Percentiles rank a stretch among this genome's conserved stretches.
phyloP scores from a whole-genome alignment of 2,888 invertebrate genomes.

The Pterostichus niger region DNA sequence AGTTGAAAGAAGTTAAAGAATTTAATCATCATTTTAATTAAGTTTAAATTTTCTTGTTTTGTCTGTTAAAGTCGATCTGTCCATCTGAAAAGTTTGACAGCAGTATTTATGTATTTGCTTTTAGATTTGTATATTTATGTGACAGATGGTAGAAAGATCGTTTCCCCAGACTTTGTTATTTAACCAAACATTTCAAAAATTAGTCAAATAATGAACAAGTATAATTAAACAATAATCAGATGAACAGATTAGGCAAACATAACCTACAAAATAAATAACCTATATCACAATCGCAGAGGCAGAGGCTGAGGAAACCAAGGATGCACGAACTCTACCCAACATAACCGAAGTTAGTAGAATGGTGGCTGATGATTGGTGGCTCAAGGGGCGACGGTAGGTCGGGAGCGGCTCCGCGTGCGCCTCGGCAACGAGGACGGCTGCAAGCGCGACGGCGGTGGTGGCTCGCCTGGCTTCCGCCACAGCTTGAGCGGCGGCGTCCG shows the following conservation, averaged over 20 bases:
- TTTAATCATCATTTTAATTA: too few species aligned
- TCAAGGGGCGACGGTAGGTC: constrained; percentile 21
- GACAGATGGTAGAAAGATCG: too few species aligned
- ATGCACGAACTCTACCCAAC: constrained; percentile 18
- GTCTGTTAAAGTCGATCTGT: too few species aligned
- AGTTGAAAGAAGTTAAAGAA: too few species aligned
- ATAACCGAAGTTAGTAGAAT: constrained; percentile 29
- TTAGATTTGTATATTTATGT: too few species aligned
- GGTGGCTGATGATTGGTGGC: neutral
- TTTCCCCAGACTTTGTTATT: too few species aligned
- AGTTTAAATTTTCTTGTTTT: too few species aligned
- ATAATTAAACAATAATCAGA: neutral
- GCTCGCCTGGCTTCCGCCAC: constrained; percentile 73
- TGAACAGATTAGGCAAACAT: constrained; percentile 7
- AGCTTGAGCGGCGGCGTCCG: constrained; percentile 70
- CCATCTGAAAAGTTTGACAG: too few species aligned
- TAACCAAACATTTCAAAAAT: neutral
- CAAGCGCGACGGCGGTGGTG: constrained; percentile 72
- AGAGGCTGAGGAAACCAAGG: constrained; percentile 17
- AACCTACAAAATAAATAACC: constrained; percentile 51
- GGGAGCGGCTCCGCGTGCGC: constrained; percentile 73
- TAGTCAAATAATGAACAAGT: constrained; percentile 47
- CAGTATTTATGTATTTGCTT: too few species aligned
- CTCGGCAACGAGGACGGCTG: constrained; percentile 72
- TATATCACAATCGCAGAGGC: constrained; percentile 47